Percentiles rank a stretch among this genome's conserved stretches.
Conservation (phyloP, 2,888 invertebrate species). For the Hirtodrosophila duncani region DNA sequence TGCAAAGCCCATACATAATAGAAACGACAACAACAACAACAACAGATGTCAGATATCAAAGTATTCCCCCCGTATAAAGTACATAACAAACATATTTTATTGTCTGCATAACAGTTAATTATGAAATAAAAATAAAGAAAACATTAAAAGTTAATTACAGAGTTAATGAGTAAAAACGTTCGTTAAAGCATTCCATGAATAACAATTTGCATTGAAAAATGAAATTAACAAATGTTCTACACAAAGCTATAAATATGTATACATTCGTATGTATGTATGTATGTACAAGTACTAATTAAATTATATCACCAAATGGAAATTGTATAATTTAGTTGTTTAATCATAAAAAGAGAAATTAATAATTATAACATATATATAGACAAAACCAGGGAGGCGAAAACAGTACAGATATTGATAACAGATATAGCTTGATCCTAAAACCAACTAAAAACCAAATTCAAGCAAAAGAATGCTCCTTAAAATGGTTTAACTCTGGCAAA, state of each 20-base stretch:
- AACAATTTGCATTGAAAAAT: slow-evolving; percentile 42
- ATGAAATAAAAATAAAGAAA: slow-evolving; percentile 24
- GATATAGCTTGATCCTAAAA: too few relatives aligned
- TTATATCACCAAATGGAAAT: slow-evolving; percentile 51
- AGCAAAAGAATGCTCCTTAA: slow-evolving; percentile 15
- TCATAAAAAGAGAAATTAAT: slow-evolving; percentile 39
- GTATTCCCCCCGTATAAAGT: too few relatives aligned
- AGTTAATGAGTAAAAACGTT: slow-evolving; percentile 39
- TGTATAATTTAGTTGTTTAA: slow-evolving; percentile 66
- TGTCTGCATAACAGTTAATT: slow-evolving; percentile 60
- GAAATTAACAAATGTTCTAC: slow-evolving; percentile 19
- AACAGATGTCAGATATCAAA: slow-evolving; percentile 21
- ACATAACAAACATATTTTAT: slow-evolving; percentile 52
- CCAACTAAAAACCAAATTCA: too few relatives aligned
- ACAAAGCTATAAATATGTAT: slow-evolving; percentile 17
- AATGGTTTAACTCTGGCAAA: too few relatives aligned
- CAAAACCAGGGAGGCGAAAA: slow-evolving; percentile 7
- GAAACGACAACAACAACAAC: neutral
- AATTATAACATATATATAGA: slow-evolving; percentile 30
- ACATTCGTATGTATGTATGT: slow-evolving; percentile 30
- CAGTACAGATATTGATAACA: too few relatives aligned
- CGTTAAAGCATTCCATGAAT: slow-evolving; percentile 54
- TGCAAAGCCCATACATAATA: slow-evolving; percentile 24
- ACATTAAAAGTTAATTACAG: slow-evolving; percentile 35
- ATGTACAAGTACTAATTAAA: slow-evolving; percentile 64